Evolutionary conservation across 2,113 vertebrate genomes (phyloP).

Genomic region (Reinhardtius hippoglossoides): DNA sequence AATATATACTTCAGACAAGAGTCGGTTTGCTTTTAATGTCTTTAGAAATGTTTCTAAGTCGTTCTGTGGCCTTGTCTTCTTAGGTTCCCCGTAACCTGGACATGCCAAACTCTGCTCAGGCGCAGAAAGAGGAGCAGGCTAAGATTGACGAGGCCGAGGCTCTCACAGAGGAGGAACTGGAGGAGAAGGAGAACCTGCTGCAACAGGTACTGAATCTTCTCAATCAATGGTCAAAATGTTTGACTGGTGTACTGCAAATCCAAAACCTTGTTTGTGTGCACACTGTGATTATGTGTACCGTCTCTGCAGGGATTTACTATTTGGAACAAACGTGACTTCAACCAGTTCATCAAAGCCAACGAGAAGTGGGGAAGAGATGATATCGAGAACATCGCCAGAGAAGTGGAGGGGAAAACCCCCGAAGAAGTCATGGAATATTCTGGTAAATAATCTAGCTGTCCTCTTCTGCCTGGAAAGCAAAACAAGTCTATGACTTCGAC

Average conservation of each 20-base stretch:
- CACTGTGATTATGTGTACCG: not conserved
- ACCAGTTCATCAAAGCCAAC: constrained; percentile 99
- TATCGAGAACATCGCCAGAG: constrained; percentile 97
- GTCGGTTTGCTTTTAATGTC: not conserved
- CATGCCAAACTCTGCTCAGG: constrained; percentile 92
- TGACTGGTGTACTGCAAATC: not conserved
- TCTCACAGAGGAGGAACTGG: constrained; percentile 95
- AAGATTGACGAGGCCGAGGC: constrained; percentile 98
- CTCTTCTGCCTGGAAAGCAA: no score
- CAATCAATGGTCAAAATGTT: not conserved
- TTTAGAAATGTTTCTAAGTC: constrained; percentile 3
- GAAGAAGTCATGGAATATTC: constrained; percentile 99
- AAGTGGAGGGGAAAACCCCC: constrained; percentile 97
- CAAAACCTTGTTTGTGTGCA: not conserved
- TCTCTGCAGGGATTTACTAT: constrained; percentile 93
- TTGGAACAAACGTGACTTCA: constrained; percentile 99
- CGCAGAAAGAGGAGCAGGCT: constrained; percentile 95
- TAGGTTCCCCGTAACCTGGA: constrained; percentile 98
- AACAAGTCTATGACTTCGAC: not conserved
- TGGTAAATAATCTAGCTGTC: constrained; percentile 78
- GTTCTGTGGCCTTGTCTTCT: not conserved
- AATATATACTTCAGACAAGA: not conserved
- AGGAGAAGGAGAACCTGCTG: constrained; percentile 97
- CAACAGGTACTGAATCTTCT: constrained; percentile 86
- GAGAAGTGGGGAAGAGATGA: constrained; percentile 99